Evolutionary conservation across 2,888 invertebrate species (phyloP).

Genomic region (Aphidius colemani): DNA sequence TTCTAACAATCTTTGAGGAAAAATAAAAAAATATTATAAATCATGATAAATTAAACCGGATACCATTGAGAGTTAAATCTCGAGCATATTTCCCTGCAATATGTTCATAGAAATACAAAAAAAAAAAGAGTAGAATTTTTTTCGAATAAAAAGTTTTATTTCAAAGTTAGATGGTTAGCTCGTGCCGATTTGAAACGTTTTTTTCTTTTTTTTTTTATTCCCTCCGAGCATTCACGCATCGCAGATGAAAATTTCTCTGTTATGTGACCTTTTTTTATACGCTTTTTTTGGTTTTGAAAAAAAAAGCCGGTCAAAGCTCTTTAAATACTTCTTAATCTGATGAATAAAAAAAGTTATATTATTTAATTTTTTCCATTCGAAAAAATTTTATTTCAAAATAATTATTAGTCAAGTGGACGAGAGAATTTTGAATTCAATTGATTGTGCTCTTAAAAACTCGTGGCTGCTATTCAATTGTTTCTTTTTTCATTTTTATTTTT

Average conservation of each 20-base stretch:
- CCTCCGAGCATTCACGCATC: constrained; percentile 31
- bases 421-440: no score
- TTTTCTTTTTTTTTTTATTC: constrained; percentile 15
- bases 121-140: constrained; percentile 9
- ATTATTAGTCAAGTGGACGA: no score
- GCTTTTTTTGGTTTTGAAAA: no score
- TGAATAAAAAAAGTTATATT: no score
- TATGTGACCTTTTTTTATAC: not conserved
- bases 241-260: constrained; percentile 6
- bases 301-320: no score
- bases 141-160: not conserved
- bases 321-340: no score
- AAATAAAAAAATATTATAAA: constrained; percentile 28
- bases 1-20: constrained; percentile 42
- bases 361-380: no score
- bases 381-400: no score
- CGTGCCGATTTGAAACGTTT: constrained; percentile 32
- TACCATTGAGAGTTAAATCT: constrained; percentile 37
- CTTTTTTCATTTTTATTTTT: no score
- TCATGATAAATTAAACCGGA: constrained; percentile 46
- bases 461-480: no score
- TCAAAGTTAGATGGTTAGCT: constrained; percentile 27
- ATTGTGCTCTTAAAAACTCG: no score
- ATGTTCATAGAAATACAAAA: constrained; percentile 37
- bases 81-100: constrained; percentile 34